Evolutionary conservation across 1,140 invertebrate species (phyloP).

Genomic region (Achatina immaculata): DNA sequence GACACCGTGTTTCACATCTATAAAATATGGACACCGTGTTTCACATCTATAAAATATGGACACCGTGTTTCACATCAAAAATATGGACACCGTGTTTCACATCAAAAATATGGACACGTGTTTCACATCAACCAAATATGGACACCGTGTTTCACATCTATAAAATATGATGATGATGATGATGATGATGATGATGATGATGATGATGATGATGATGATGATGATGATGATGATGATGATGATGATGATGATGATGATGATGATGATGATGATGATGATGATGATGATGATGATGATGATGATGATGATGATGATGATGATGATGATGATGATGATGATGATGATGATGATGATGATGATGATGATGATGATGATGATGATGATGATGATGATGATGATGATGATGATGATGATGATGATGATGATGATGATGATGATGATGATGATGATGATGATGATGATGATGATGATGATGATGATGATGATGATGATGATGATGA

Average conservation of each 20-base stretch:
- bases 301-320: not conserved
- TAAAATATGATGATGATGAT: no score
- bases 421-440: not conserved
- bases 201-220: constrained; percentile 4
- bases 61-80: no score
- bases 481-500: constrained; percentile 14
- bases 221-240: constrained; percentile 16
- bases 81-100: no score
- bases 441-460: constrained; percentile 25
- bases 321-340: constrained; percentile 18
- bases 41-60: no score
- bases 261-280: constrained; percentile 14
- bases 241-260: constrained; percentile 9
- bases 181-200: constrained; percentile 17
- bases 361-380: not conserved
- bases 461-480: constrained; percentile 3
- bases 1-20: no score
- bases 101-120: no score
- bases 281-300: constrained; percentile 12
- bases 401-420: constrained; percentile 6
- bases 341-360: constrained; percentile 30
- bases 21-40: no score
- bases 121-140: no score
- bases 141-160: no score
- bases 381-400: constrained; percentile 20